These are phyloP conservation scores for Platanista minor DNA, from an alignment of 2,113 vertebrate genomes.

Conservation along the genomic window DNA sequence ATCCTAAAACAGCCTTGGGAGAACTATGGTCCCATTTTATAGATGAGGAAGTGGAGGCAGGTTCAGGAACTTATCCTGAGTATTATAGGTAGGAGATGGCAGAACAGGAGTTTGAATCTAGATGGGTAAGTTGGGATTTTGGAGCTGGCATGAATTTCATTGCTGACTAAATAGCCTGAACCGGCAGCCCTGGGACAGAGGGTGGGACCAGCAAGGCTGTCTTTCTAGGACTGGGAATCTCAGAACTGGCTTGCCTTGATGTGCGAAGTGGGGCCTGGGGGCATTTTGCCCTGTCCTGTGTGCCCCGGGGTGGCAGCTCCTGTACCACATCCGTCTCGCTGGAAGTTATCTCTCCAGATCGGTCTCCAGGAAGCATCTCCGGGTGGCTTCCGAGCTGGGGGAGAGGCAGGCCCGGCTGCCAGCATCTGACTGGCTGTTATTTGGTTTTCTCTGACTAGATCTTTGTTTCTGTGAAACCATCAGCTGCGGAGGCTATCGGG, in stretches of 20 bases:
- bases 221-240: background rate
- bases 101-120: background rate
- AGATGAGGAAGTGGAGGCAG: background rate
- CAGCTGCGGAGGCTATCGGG: background rate
- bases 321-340: background rate
- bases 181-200: too few relatives aligned
- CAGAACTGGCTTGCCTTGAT: background rate
- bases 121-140: background rate
- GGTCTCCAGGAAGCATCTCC: conserved; percentile 62
- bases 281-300: fast-evolving
- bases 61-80: fast-evolving
- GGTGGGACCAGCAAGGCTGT: background rate
- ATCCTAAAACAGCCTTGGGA: too few relatives aligned
- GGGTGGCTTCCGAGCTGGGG: conserved; percentile 52
- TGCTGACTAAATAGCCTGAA: background rate
- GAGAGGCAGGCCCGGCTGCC: background rate
- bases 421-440: conserved; percentile 46
- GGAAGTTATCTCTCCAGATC: background rate
- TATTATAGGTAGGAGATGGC: fast-evolving
- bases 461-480: conserved; percentile 56
- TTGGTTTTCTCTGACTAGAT: conserved; percentile 65
- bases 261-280: background rate
- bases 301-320: background rate
- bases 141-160: background rate
- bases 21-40: background rate